Evolutionary conservation across 1,140 invertebrate genomes (phyloP), one percentile per base, ranked within the genome.

Genomic region (Pseudomyrmex sp.): DNA sequence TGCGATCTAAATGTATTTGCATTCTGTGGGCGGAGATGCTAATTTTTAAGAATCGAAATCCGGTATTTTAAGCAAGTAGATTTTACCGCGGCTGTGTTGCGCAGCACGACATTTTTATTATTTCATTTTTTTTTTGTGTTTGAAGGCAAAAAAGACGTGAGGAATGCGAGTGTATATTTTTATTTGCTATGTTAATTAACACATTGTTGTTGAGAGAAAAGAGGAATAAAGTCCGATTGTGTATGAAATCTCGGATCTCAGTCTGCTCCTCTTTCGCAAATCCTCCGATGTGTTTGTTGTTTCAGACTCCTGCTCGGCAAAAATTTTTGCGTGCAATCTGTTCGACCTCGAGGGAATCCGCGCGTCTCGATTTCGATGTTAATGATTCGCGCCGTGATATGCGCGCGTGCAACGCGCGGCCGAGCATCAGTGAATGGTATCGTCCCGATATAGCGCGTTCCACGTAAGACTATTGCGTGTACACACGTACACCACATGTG

Each of bases 301-400:
- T n/a, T 15, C 59, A 63, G 46, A 44, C 63, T 18, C 13, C 20
- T 48, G 7, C 35, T 26, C 66, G n/a, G 20, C 7, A 35, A 7
- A 63, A 75, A 75, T 5, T 59, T 15, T 48, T 59, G 9, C 58
- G 8, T 7, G 50, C 54, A 15, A 8, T n/a, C 50, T 10, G 13
- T 23, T 75, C 15, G 13, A 23, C 13, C 44, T 48, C 58, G 58
- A 35, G 58, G 58, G 26, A 35, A 72, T 35, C 13, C 8, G 26
- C 35, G n/a, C 23, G 23, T 75, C 59, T 75, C 15, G 2, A 52
- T 63, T 50, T 75, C 56, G 15, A 75, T 23, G 46, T 35, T 75
- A 63, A 75, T 75, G 73, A 75, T 62, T 63, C 73, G 62, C 35
- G 7, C 54, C 23, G 23, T 75, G 63, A 75, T 75, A 63, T 13